phyloP scores from a whole-genome alignment of 2,888 invertebrate species.

The Biston stratarius region DNA sequence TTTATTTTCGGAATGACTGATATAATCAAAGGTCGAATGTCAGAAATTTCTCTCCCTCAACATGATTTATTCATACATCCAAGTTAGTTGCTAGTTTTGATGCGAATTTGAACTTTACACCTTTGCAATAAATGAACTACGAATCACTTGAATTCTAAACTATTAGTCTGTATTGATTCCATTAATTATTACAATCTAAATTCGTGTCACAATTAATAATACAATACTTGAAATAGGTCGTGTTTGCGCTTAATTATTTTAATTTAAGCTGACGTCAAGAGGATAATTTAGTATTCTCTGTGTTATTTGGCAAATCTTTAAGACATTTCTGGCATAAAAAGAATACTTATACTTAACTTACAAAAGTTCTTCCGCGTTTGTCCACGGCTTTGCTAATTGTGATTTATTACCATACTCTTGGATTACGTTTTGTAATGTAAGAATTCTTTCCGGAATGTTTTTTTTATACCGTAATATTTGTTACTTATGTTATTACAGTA shows the following conservation, averaged over 20 bases:
- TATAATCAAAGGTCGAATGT: conserved; percentile 50
- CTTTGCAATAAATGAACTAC: conserved; percentile 1
- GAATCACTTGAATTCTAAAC: not conserved
- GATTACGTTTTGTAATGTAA: conserved; percentile 16
- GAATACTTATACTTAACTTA: conserved; percentile 13
- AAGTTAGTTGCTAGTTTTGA: conserved; percentile 11
- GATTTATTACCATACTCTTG: conserved; percentile 32
- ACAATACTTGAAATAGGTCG: conserved; percentile 8
- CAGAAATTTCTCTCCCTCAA: conserved; percentile 47
- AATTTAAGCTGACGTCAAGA: conserved; percentile 10
- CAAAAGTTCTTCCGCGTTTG: conserved; percentile 35
- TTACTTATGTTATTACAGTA: conserved; percentile 7
- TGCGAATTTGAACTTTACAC: conserved; percentile 16
- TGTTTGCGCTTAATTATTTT: conserved; percentile 23
- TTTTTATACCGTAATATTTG: conserved; percentile 7
- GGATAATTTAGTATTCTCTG: conserved; percentile 26
- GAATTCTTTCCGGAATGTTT: conserved; percentile 11
- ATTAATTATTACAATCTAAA: not conserved
- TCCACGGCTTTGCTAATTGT: conserved; percentile 37
- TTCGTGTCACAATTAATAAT: conserved; percentile 11
- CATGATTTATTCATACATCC: conserved; percentile 57
- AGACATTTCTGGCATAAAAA: conserved; percentile 28
- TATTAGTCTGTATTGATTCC: not conserved
- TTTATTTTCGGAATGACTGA: conserved; percentile 45
- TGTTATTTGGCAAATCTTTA: conserved; percentile 23